These are phyloP conservation scores for Neelides sp. DNA, from an alignment of 1,140 invertebrate genomes.

Conservation along the genomic window DNA sequence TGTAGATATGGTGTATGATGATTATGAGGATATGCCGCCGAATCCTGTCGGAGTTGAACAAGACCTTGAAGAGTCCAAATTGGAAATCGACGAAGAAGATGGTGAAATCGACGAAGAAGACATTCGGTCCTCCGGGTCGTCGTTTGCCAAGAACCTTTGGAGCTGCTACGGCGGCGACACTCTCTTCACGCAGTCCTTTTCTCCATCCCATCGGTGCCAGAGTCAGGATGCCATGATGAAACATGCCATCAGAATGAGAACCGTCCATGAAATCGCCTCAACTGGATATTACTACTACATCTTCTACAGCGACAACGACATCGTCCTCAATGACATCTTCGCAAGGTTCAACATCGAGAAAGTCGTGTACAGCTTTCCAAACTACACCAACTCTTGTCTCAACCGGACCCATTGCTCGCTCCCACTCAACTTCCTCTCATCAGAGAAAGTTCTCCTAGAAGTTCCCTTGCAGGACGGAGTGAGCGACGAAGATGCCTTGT, in stretches of 20 bases:
- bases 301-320: slow-evolving; percentile 71
- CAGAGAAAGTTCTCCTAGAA: slow-evolving; percentile 64
- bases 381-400: slow-evolving; percentile 54
- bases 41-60: slow-evolving; percentile 35
- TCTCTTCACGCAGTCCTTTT: slow-evolving; percentile 52
- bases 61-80: slow-evolving; percentile 37
- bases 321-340: slow-evolving; percentile 57
- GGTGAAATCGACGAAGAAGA: slow-evolving; percentile 36
- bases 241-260: slow-evolving; percentile 44
- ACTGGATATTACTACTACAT: slow-evolving; percentile 77
- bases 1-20: slow-evolving; percentile 3
- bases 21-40: slow-evolving; percentile 33
- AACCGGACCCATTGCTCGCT: slow-evolving; percentile 63
- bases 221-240: slow-evolving; percentile 52
- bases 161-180: slow-evolving; percentile 60
- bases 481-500: slow-evolving; percentile 54
- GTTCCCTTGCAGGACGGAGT: slow-evolving; percentile 64
- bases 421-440: slow-evolving; percentile 50
- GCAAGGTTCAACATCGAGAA: slow-evolving; percentile 71
- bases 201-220: slow-evolving; percentile 49
- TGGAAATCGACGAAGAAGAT: slow-evolving; percentile 8
- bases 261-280: slow-evolving; percentile 50
- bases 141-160: slow-evolving; percentile 34
- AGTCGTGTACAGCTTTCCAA: slow-evolving; percentile 61
- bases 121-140: slow-evolving; percentile 29